Conservation (phyloP, 2,113 vertebrate genomes). For the Motacilla tschutschensis region DNA sequence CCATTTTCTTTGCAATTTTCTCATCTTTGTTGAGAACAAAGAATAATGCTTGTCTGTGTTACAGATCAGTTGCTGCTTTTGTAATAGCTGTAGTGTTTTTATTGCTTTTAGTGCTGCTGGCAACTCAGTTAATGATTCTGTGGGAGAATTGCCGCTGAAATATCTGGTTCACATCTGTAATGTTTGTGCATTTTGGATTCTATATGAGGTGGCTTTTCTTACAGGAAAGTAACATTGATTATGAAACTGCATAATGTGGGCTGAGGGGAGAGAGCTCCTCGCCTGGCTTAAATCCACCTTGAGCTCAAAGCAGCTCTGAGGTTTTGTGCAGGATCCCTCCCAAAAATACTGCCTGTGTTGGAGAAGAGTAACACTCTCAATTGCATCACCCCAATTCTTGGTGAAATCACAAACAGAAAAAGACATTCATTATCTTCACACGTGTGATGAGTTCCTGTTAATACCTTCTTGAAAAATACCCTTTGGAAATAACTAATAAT, state of each 20-base stretch:
- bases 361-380: neutral
- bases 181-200: neutral
- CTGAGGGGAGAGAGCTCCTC: neutral
- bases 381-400: neutral
- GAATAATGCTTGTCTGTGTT: neutral
- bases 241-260: neutral
- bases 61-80: neutral
- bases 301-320: neutral
- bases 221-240: neutral
- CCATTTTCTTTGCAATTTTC: neutral
- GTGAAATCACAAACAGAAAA: neutral
- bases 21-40: neutral
- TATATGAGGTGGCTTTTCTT: rapidly evolving
- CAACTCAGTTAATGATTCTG: neutral
- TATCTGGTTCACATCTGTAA: neutral
- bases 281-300: neutral
- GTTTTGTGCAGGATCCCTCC: neutral
- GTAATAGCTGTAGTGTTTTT: neutral
- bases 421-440: neutral
- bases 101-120: neutral
- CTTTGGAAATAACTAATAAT: neutral
- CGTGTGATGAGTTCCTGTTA: neutral
- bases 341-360: neutral
- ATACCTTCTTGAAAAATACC: neutral
- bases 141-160: neutral